Base-by-base conservation (phyloP, 2,797 vertebrate species). In the Clarias fuscus region DNA sequence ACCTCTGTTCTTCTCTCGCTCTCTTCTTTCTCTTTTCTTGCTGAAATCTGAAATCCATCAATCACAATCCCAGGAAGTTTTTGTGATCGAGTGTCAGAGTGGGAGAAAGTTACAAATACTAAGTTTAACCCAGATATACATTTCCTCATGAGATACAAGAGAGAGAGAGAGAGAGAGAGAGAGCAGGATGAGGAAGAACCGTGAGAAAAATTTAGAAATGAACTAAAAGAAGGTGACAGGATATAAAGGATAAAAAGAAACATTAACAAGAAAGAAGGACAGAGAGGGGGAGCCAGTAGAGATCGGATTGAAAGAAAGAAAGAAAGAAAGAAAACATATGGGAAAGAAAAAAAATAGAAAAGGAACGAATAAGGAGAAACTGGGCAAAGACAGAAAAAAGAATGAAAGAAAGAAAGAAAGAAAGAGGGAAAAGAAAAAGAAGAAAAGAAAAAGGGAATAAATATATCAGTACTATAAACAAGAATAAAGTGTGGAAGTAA, bases 11-110 rank as follows among this genome's bases (percentile, higher is more conserved):
- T 20, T 82, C 43, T 76, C 85, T 75, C 22, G 27, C 71, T 65
- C 53, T 48, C 40, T 43, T 48, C 71, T 73, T 22, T 72, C 20
- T 72, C 68, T 70, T 48, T 64, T 67, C 64, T 13, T 7, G 4
- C 73, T 58, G 75, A 78, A 77, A 59, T 77, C 53, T 77, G 75
- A 77, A 78, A 59, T 59, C 75, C 37, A 78, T 78, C 75, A 78
- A 22, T 78, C 75, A 77, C 30, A 58, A 53, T 56, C 48, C 56
- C 73, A 56, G 53, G 20, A 77, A 78, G 56, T 59, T 78, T 78
- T 78, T 22, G 33, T 22, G 56, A 56, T 14, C 8, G 17, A 13
- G 4, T 6, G 18, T 73, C 40, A 27, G 43, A 5, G 70, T 43
- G 70, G 59, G 75, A 78, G 75, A 78, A 78, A 37, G 73, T 59